A percentile compares a stretch with the other conserved stretches of the same genome.
These are phyloP conservation scores for Hirundichthys speculiger DNA, from an alignment of 2,113 vertebrate genomes.

Conservation along the genomic window DNA sequence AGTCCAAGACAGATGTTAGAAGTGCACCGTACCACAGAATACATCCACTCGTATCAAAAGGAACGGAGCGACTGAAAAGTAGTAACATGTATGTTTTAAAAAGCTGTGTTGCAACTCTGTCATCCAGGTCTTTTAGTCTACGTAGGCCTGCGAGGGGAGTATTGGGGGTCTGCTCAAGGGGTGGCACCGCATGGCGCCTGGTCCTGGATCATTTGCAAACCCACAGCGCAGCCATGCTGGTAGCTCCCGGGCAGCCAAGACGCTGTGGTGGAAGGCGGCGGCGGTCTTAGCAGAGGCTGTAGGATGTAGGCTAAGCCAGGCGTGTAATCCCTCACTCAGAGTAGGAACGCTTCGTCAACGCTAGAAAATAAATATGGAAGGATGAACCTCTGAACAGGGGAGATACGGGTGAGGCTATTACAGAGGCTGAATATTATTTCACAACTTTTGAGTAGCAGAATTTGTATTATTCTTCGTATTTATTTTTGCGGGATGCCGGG, in stretches of 20 bases:
- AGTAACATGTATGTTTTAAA: constrained; percentile 5
- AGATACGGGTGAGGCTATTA: constrained; percentile 32
- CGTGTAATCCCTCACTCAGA: constrained; percentile 65
- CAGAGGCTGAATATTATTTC: constrained; percentile 11
- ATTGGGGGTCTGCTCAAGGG: constrained; percentile 20
- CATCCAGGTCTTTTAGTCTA: constrained; percentile 1
- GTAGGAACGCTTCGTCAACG: constrained; percentile 46
- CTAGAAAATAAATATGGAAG: constrained; percentile 67
- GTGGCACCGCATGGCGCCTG: constrained; percentile 66
- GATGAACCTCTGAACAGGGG: constrained; percentile 31
- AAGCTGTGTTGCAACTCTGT: constrained; percentile 6
- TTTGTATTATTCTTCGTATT: constrained; percentile 1
- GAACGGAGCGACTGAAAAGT: background rate
- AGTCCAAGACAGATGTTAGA: too few species aligned
- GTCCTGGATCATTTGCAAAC: constrained; percentile 76
- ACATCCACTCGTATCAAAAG: too few species aligned
- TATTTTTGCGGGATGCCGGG: background rate
- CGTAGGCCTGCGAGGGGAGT: background rate
- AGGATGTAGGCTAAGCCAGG: constrained; percentile 67
- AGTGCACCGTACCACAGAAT: too few species aligned
- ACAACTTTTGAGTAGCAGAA: background rate
- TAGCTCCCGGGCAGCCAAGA: constrained; percentile 51
- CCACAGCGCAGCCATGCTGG: constrained; percentile 77
- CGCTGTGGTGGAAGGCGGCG: constrained; percentile 70
- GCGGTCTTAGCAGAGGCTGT: constrained; percentile 44